phyloP scores from a whole-genome alignment of 92 coral and sea anemone species.

The Ricordea florida region DNA sequence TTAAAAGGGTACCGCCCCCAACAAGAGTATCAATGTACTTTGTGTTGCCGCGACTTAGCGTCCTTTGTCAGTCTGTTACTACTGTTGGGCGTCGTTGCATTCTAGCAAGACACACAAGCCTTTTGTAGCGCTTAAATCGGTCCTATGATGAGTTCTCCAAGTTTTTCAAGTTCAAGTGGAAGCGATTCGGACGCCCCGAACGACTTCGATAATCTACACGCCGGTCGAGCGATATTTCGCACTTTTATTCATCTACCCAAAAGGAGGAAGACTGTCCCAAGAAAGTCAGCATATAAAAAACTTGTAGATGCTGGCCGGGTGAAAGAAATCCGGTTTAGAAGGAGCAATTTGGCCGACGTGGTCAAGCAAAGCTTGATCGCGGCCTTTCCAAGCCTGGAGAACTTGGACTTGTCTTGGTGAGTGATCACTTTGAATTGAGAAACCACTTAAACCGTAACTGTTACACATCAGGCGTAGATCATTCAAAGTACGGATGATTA shows the following conservation, averaged over 20 bases:
- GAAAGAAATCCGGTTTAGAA: not conserved
- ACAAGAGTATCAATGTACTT: not conserved
- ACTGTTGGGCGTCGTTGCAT: not conserved
- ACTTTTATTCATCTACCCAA: not conserved
- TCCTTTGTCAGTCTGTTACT: not conserved
- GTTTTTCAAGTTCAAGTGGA: not conserved
- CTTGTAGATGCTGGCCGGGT: not conserved
- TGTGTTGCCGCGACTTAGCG: not conserved
- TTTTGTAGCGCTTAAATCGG: not conserved
- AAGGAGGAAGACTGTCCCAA: not conserved
- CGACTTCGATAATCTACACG: not conserved
- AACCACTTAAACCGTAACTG: not conserved
- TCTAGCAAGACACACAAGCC: not conserved
- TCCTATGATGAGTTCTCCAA: not conserved
- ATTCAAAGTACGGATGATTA: not conserved
- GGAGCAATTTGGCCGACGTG: not conserved
- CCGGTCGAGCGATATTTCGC: not conserved
- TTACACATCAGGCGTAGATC: not conserved
- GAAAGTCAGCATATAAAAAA: not conserved
- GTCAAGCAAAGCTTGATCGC: not conserved
- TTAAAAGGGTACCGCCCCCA: not conserved
- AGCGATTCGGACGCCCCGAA: not conserved
- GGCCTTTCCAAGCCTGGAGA: not conserved
- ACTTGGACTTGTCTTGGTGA: not conserved
- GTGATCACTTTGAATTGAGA: not conserved